Base-by-base conservation (phyloP, 2,888 invertebrate genomes). In the Labia minor region DNA sequence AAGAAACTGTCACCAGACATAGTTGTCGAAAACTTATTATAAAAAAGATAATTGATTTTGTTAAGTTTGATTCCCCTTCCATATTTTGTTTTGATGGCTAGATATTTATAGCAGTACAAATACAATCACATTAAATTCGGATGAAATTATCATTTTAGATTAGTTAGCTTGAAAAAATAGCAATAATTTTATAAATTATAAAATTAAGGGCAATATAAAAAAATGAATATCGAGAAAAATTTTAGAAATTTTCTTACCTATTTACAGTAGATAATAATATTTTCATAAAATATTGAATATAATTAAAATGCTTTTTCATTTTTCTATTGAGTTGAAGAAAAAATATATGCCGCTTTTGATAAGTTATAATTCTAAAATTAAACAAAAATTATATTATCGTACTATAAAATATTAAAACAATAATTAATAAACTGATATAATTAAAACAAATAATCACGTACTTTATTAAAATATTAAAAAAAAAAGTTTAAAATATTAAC, bases 1-100 rank as follows among this genome's bases (percentile, higher is more conserved):
- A 85, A 75, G 88, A 86, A 69, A 93, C 89, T 67, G 94, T 90
- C 72, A 89, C 81, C 72, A 91, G 79, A 77, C 93, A 93, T 74
- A 94, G 84, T 76, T 86, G 85, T 77, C 86, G 87, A 77, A 92
- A 86, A 76, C 88, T 88, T 78, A 86, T 70, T 67, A 71, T 68
- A 65, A 72, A 71, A 69, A 70, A 71, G 26, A 72, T 69, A 21
- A 68, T 70, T 19, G 70, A 67, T 64, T 70, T 71, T 64, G 63
- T 70, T 19, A 67, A 65, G 26, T 26, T 26, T 20, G 71, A 71
- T 20, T 68, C 69, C 37, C 68, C 67, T 69, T 71, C 71, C 71
- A 71, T 71, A 49, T 49, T 49, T 49, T 4, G 16, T 66, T 33
- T 20, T 21, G 64, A 21, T 64, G 21, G 21, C 20, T n/a, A 20